Evolutionary conservation across 2,113 vertebrate genomes (phyloP).

Genomic region (Riparia riparia): DNA sequence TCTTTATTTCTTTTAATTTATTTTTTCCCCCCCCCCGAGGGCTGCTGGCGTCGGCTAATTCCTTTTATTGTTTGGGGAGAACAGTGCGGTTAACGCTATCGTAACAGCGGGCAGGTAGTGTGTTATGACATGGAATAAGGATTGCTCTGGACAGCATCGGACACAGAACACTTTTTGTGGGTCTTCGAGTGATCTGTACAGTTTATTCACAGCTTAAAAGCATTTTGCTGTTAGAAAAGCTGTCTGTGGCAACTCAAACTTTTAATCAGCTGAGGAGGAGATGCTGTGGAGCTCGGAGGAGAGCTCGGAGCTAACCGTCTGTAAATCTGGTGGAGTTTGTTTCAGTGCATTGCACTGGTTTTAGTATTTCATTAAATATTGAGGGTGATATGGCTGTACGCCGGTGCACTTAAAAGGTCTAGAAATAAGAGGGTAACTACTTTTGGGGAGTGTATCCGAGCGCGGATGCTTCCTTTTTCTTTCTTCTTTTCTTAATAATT

Average conservation of each 20-base stretch:
- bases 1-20: neutral
- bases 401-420: neutral
- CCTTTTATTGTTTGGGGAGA: constrained; percentile 70
- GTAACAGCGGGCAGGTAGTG: constrained; percentile 40
- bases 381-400: neutral
- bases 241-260: constrained; percentile 52
- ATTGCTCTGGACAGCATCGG: neutral
- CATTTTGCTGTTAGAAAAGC: neutral
- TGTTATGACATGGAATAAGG: neutral
- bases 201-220: neutral
- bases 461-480: accelerated
- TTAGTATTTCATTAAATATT: constrained; percentile 30
- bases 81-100: neutral
- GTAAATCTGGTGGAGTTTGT: constrained; percentile 57
- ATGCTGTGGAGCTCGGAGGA: constrained; percentile 27
- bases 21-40: neutral
- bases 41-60: constrained; percentile 59
- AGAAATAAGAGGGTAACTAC: neutral
- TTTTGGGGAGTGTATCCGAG: neutral
- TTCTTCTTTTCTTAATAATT: neutral
- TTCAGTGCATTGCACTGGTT: neutral
- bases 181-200: neutral
- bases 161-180: neutral
- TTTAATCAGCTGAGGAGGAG: constrained; percentile 59
- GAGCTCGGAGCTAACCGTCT: neutral